Percentiles rank a stretch among this genome's conserved stretches.
phyloP scores from a whole-genome alignment of 1,140 invertebrate genomes.

The Thaumetopoea pityocampa region DNA sequence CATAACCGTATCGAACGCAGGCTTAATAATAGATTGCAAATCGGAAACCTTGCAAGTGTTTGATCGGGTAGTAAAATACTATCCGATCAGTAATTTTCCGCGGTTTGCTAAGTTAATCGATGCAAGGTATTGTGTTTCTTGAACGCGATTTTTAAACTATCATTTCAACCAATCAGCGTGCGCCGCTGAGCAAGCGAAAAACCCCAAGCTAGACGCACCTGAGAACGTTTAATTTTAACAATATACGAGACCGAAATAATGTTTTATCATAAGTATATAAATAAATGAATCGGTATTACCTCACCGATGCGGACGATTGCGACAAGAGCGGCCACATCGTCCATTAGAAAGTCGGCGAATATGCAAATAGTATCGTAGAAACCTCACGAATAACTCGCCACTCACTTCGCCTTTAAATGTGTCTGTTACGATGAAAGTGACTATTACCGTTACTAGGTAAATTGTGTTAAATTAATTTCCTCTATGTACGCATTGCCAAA shows the following conservation, averaged over 20 bases:
- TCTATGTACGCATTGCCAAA: conserved; percentile 36
- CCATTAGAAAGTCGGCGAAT: conserved; percentile 74
- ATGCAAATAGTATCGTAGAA: conserved; percentile 75
- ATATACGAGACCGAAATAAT: conserved; percentile 42
- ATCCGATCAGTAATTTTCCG: too few species aligned
- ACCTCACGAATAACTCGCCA: conserved; percentile 74
- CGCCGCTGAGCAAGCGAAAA: conserved; percentile 25
- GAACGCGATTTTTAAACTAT: conserved; percentile 33
- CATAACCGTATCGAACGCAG: conserved; percentile 24
- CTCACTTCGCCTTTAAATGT: conserved; percentile 70
- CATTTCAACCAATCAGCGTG: conserved; percentile 27
- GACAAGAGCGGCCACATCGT: conserved; percentile 67
- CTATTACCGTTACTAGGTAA: conserved; percentile 65
- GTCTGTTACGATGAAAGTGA: conserved; percentile 71
- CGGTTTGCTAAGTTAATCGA: too few species aligned
- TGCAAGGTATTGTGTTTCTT: conserved; percentile 37
- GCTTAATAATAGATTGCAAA: conserved; percentile 19
- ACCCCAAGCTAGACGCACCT: conserved; percentile 27
- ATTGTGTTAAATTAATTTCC: conserved; percentile 60
- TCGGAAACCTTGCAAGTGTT: conserved; percentile 37
- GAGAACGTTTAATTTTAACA: conserved; percentile 33
- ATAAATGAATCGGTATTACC: conserved; percentile 69
- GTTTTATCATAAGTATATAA: conserved; percentile 49
- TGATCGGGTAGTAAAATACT: conserved; percentile 26
- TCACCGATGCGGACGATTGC: conserved; percentile 63